Percentiles rank a stretch among this genome's conserved stretches.
These are phyloP conservation scores for Rachycentron canadum DNA, from an alignment of 2,797 vertebrate species.

Conservation along the genomic window DNA sequence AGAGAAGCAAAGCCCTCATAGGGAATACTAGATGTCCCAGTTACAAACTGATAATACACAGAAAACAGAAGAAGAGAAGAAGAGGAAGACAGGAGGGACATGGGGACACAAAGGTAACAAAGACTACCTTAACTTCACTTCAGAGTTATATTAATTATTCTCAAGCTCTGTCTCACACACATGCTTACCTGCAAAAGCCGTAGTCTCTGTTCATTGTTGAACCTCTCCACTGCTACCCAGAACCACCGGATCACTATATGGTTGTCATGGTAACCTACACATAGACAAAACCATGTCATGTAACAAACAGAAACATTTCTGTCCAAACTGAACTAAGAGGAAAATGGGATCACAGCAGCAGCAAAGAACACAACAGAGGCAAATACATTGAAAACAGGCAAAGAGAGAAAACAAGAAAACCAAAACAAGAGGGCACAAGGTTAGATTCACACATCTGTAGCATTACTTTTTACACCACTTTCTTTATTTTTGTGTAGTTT, in stretches of 20 bases:
- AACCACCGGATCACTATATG: constrained; percentile 98
- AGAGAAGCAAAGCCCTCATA: constrained; percentile 97
- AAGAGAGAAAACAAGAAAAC: too few species aligned
- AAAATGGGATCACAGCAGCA: too few species aligned
- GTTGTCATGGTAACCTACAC: constrained; percentile 95
- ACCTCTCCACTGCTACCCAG: constrained; percentile 97
- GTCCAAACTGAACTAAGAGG: too few species aligned
- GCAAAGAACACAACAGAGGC: too few species aligned
- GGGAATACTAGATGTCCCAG: constrained; percentile 96
- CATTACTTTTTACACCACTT: too few species aligned
- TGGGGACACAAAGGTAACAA: background rate
- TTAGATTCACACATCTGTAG: too few species aligned
- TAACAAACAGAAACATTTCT: background rate
- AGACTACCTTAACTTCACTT: background rate
- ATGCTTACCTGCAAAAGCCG: constrained; percentile 89
- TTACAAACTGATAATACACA: constrained; percentile 90
- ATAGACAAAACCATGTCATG: constrained; percentile 6
- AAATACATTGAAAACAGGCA: too few species aligned
- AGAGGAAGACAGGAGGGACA: background rate
- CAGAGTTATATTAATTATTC: too few species aligned
- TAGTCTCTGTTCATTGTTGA: constrained; percentile 96
- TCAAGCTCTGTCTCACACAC: background rate
- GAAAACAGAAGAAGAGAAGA: background rate
- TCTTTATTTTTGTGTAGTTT: too few species aligned
- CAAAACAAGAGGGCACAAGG: too few species aligned